Percentiles rank a stretch among this genome's conserved stretches.
Conservation (phyloP, 2,888 invertebrate species). For the Keiferia lycopersicella region DNA sequence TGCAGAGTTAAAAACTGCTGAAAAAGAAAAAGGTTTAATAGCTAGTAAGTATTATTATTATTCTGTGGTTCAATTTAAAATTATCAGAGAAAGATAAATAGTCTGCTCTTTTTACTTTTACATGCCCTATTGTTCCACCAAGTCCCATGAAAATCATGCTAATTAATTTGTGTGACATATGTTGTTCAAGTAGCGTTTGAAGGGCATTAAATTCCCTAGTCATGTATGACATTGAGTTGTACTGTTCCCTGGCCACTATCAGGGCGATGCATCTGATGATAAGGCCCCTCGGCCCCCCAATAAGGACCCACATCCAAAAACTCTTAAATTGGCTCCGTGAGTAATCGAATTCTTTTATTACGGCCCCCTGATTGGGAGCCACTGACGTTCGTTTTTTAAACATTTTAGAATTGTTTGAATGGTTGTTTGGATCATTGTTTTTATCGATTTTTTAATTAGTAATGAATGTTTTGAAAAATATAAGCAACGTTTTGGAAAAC, state of each 20-base stretch:
- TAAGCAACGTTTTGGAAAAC: too few species aligned
- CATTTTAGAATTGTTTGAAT: neutral
- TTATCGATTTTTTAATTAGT: too few species aligned
- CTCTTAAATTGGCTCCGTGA: slow-evolving; percentile 53
- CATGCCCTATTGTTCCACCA: too few species aligned
- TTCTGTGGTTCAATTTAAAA: too few species aligned
- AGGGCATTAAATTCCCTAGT: slow-evolving; percentile 22
- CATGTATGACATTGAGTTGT: slow-evolving; percentile 17
- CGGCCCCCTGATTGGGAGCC: slow-evolving; percentile 46
- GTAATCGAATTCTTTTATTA: slow-evolving; percentile 52
- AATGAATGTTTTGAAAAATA: too few species aligned
- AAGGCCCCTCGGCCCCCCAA: slow-evolving; percentile 38
- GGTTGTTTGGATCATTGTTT: too few species aligned
- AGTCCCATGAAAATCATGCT: neutral
- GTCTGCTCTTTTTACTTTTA: too few species aligned
- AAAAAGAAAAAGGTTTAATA: too few species aligned
- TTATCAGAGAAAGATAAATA: too few species aligned
- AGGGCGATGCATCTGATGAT: slow-evolving; percentile 36
- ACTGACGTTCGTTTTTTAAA: slow-evolving; percentile 21
- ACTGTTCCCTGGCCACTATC: slow-evolving; percentile 4
- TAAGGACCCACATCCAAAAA: slow-evolving; percentile 30
- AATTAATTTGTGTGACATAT: slow-evolving; percentile 4
- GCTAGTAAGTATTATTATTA: too few species aligned
- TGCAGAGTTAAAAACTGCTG: too few species aligned
- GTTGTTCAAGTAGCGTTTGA: slow-evolving; percentile 12